phyloP scores from a whole-genome alignment of 1,140 invertebrate species.

The Trichonephila clavata region DNA sequence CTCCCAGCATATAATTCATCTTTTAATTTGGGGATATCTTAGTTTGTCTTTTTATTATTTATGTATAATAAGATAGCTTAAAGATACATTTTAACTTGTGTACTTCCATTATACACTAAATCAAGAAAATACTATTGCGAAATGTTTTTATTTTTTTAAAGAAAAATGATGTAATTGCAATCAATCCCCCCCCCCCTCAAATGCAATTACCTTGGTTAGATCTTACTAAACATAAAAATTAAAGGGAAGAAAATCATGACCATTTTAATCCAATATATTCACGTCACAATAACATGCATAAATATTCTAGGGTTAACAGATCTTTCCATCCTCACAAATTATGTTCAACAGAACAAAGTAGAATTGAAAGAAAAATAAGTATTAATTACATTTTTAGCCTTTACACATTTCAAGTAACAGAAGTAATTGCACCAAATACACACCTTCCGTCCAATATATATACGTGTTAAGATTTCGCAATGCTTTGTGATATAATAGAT shows the following conservation, averaged over 20 bases:
- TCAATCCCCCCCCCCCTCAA: not conserved
- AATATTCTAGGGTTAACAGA: slow-evolving; percentile 23
- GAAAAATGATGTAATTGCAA: not conserved
- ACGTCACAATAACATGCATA: not conserved
- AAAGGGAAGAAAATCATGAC: not conserved
- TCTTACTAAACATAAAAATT: not conserved
- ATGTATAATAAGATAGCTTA: too few relatives aligned
- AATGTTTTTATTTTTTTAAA: too few relatives aligned
- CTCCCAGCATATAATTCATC: too few relatives aligned
- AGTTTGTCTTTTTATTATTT: too few relatives aligned
- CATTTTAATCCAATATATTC: not conserved
- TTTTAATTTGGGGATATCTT: too few relatives aligned
- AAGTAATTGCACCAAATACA: slow-evolving; percentile 9
- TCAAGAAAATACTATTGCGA: too few relatives aligned
- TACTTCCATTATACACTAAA: too few relatives aligned
- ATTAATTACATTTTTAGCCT: not conserved
- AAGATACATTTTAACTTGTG: too few relatives aligned
- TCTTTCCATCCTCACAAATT: not conserved
- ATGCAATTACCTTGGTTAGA: not conserved
- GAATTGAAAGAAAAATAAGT: not conserved
- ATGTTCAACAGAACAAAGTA: not conserved
- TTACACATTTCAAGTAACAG: not conserved
- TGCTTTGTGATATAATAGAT: not conserved
- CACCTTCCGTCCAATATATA: not conserved
- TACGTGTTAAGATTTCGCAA: not conserved